phyloP scores from a whole-genome alignment of 2,888 invertebrate species.

The Apamea crenata region DNA sequence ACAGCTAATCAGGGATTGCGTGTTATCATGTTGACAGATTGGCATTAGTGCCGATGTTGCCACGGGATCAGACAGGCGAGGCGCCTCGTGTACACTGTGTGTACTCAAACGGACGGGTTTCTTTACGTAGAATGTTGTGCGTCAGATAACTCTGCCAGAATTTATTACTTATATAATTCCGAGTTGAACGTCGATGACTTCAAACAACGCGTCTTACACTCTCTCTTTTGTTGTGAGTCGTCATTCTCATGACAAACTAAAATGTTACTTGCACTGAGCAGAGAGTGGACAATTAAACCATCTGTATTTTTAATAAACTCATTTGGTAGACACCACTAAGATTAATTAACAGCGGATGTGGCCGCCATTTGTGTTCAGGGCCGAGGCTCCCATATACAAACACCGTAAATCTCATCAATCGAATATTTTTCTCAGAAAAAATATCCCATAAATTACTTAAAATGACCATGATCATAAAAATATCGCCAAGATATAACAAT shows the following conservation, averaged over 20 bases:
- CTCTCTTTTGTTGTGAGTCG: background rate
- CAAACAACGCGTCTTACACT: background rate
- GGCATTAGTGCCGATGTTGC: constrained; percentile 9
- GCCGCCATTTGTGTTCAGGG: background rate
- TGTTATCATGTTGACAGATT: constrained; percentile 35
- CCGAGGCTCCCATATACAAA: background rate
- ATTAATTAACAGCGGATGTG: background rate
- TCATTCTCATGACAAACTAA: background rate
- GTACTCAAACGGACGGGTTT: constrained; percentile 10
- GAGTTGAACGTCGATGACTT: constrained; percentile 1
- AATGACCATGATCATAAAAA: constrained; percentile 26
- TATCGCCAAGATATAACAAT: background rate
- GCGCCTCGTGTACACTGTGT: constrained; percentile 1
- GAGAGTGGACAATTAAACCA: background rate
- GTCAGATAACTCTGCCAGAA: constrained; percentile 2
- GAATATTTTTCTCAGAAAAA: constrained; percentile 8
- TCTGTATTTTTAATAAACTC: background rate
- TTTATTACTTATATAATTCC: constrained; percentile 4
- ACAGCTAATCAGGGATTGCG: constrained; percentile 25
- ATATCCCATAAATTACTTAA: constrained; percentile 11
- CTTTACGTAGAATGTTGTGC: background rate
- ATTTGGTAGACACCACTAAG: background rate
- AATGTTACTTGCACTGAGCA: background rate
- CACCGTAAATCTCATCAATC: background rate
- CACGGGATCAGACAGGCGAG: constrained; percentile 17